Conservation (phyloP, 37 sponge, comb jelly and placozoan genomes). For the Cliona cf. orientalis region DNA sequence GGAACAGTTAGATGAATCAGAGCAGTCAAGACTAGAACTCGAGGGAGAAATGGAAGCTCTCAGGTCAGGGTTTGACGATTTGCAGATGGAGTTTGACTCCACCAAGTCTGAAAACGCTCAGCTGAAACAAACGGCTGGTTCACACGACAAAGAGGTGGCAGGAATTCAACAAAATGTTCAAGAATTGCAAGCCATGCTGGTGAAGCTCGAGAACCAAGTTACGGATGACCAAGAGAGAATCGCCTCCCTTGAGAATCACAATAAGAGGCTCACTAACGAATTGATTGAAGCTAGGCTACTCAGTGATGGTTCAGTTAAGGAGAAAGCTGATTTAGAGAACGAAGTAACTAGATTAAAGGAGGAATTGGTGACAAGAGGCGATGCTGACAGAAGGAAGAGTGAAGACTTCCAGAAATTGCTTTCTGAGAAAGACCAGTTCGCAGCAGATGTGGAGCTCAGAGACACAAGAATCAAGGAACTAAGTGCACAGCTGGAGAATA, state of each 20-base stretch:
- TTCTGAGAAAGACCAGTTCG: slow-evolving; percentile 8
- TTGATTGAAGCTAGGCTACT: background rate
- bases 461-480: slow-evolving; percentile 8
- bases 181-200: slow-evolving; percentile 33
- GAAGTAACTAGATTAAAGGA: slow-evolving; percentile 2
- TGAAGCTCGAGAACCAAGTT: slow-evolving; percentile 22
- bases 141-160: slow-evolving; percentile 19
- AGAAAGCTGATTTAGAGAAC: background rate
- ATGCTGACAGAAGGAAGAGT: background rate
- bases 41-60: slow-evolving; percentile 42
- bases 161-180: slow-evolving; percentile 10
- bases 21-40: slow-evolving; percentile 6
- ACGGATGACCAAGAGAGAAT: slow-evolving; percentile 19
- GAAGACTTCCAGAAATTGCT: slow-evolving; percentile 13
- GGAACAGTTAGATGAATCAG: slow-evolving; percentile 17
- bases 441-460: background rate
- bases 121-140: slow-evolving; percentile 15
- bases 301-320: background rate
- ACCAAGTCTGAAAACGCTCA: slow-evolving; percentile 33
- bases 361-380: background rate
- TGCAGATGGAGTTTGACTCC: slow-evolving; percentile 27
- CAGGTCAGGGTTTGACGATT: slow-evolving; percentile 5
- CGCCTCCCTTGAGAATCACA: slow-evolving; percentile 12
- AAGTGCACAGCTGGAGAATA: background rate
- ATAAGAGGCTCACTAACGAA: slow-evolving; percentile 1